Evolutionary conservation across 2,113 vertebrate species (phyloP).

Genomic region (Copsychus sechellarum): DNA sequence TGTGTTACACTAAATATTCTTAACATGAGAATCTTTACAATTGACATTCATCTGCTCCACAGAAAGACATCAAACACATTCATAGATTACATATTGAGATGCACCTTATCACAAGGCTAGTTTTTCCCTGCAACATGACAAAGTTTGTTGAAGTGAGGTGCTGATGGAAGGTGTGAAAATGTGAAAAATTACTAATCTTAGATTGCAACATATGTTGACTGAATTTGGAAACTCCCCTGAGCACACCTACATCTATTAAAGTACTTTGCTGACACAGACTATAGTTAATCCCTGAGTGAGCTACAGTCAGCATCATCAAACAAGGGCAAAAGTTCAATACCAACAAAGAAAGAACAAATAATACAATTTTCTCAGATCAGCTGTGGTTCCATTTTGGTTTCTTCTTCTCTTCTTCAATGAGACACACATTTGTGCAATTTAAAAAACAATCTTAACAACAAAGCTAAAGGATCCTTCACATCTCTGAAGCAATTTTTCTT

Average conservation of each 20-base stretch:
- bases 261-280: not conserved
- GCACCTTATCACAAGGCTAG: not conserved
- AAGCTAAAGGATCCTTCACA: not conserved
- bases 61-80: not conserved
- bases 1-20: not conserved
- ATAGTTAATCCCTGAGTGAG: not conserved
- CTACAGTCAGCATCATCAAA: not conserved
- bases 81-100: not conserved
- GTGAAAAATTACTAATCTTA: not conserved
- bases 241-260: not conserved
- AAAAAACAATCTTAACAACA: not conserved
- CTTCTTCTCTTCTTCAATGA: not conserved
- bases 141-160: not conserved
- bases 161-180: not conserved
- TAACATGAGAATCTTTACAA: not conserved
- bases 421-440: accelerated
- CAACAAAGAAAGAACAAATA: not conserved
- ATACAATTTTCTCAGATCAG: not conserved
- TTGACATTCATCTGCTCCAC: not conserved
- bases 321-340: not conserved
- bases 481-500: not conserved
- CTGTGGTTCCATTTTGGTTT: not conserved
- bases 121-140: not conserved
- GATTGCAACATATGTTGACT: not conserved
- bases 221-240: not conserved